Base-by-base conservation (phyloP, 2,797 vertebrate species). In the Paramormyrops hopkinsi region DNA sequence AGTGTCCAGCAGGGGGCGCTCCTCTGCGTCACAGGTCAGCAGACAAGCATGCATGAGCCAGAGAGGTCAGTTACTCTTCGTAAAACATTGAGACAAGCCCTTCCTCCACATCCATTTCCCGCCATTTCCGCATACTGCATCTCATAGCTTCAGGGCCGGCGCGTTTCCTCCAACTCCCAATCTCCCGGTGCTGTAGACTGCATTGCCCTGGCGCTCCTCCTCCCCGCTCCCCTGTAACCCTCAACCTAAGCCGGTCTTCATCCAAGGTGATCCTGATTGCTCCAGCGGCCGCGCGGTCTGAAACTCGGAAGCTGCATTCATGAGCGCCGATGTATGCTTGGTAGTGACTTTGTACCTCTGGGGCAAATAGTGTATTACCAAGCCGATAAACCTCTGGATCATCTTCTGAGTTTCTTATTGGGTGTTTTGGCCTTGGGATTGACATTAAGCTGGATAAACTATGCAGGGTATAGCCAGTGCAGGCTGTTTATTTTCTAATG, bases 91-190 rank as follows among this genome's bases (percentile, higher is more conserved):
- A 22, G 14, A 79, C 73, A 83, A 56, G 88, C 88, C 48, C 51
- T 88, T 79, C 88, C 73, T 44, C 48, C 50, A 48, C 88, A 84
- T 65, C 79, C 88, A 84, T 89, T 9, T 46, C 86, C 86, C 33
- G 8, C 76, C 76, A 89, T 89, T 56, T 6, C 41, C 33, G 37
- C 88, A 83, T 54, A 14, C 14, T 29, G 25, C 88, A 82, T 88
- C 50, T 22, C 79, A 48, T 46, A 56, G 88, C 88, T 89, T 88
- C 46, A 37, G 87, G 62, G 62, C 22, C 59, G 46, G 14, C 62
- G 44, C 3, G 62, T 19, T 11, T 7, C 62, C 46, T 62, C 41
- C 59, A 76, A 6, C 54, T 48, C 22, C 53, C 88, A 51, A 76
- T 22, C 25, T 48, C 22, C 88, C 59, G 37, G 19, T 37, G 50